phyloP scores from a whole-genome alignment of 2,113 vertebrate genomes.

The Cyrtonyx montezumae region DNA sequence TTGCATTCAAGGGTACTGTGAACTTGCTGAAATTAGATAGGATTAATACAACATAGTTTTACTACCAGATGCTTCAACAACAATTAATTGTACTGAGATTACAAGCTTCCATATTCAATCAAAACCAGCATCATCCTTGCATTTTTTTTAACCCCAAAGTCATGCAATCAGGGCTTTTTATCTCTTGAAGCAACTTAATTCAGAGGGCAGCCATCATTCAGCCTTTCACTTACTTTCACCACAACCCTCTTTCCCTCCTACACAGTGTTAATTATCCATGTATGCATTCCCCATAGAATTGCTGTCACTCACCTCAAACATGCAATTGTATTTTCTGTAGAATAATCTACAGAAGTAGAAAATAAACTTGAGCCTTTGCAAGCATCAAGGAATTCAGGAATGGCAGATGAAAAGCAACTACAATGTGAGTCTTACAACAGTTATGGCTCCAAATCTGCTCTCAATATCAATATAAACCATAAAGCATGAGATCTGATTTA shows the following conservation, averaged over 20 bases:
- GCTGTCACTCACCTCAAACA: background rate
- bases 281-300: background rate
- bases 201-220: background rate
- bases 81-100: background rate
- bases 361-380: background rate
- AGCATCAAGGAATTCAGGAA: background rate
- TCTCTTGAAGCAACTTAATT: background rate
- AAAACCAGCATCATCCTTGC: background rate
- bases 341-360: background rate
- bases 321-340: background rate
- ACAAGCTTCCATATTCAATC: background rate
- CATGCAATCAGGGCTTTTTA: background rate
- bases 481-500: background rate
- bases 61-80: background rate
- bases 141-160: background rate
- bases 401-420: background rate
- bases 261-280: background rate
- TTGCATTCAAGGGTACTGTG: background rate
- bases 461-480: background rate
- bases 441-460: background rate
- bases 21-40: background rate
- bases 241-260: background rate
- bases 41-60: background rate
- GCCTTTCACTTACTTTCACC: background rate
- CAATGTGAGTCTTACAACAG: background rate